Evolutionary conservation across 1,140 invertebrate genomes (phyloP), one percentile per base, ranked within the genome.

Genomic region (Babylonia areolata): DNA sequence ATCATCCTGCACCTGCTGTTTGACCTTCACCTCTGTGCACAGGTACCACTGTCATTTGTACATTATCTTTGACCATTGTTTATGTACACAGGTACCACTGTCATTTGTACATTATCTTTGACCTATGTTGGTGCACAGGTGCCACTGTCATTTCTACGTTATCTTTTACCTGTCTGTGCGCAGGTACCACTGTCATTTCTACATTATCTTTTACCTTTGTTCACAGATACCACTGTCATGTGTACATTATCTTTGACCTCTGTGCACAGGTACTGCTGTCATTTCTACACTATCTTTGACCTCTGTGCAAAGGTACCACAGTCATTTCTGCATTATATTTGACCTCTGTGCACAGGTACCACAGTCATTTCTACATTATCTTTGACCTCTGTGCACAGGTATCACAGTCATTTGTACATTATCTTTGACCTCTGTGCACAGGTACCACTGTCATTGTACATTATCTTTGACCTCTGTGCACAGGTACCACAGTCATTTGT

Each of bases 1-100:
- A 77, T 77, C 73, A 79, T 79, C 3, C 42, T 79, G 6, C 77
- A 79, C 39, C 42, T 79, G 37, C 35, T 79, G 35, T 79, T 79
- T 79, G 77, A 79, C 23, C 40, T 79, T 9, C 37, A 28, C 23
- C 77, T 79, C 20, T 79, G 77, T 46, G 42, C 77, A 42, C 20
- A 79, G 77, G 77, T 79, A 79, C n/a, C 31, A 31, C n/a, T 23
- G 33, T 77, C 17, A 12, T 17, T 40, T 23, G 3, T 17, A 28
- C 37, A 5, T 28, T n/a, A 0, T 2, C n/a, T 69, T 15, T 23
- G n/a, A 0, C 58, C 17, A 35, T n/a, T n/a, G n/a, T n/a, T 6
- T 69, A 6, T 69, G 58, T n/a, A n/a, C n/a, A 31, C 20, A n/a
- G 58, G 20, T 31, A 69, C n/a, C 58, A 6, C 20, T 31, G n/a